These are phyloP conservation scores for Poecilus cupreus DNA, from an alignment of 2,888 invertebrate species.

Conservation along the genomic window DNA sequence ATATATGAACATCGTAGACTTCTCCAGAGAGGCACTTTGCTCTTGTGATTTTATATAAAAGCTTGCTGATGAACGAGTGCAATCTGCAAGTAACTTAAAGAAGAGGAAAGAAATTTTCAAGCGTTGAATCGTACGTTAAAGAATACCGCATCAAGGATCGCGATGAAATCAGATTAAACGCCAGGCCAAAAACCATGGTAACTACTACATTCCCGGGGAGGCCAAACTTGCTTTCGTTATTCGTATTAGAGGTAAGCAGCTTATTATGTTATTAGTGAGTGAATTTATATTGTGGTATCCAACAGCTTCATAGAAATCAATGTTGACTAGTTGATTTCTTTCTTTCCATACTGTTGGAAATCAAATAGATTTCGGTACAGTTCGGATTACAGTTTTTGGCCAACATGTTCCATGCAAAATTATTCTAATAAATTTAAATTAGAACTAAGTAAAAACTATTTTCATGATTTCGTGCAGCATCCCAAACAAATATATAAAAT, in stretches of 20 bases:
- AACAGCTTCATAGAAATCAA: slow-evolving; percentile 68
- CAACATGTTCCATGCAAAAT: too few relatives aligned
- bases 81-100: slow-evolving; percentile 82
- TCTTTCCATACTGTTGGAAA: slow-evolving; percentile 71
- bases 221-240: slow-evolving; percentile 97
- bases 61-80: too few relatives aligned
- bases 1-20: too few relatives aligned
- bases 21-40: too few relatives aligned
- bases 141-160: slow-evolving; percentile 95
- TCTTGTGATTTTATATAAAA: too few relatives aligned
- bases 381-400: too few relatives aligned
- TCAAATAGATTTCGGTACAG: slow-evolving; percentile 62
- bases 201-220: slow-evolving; percentile 98
- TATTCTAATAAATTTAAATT: too few relatives aligned
- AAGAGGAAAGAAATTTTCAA: slow-evolving; percentile 94
- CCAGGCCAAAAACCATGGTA: slow-evolving; percentile 92
- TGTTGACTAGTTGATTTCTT: slow-evolving; percentile 63
- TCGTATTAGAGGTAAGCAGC: slow-evolving; percentile 92
- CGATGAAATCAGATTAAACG: slow-evolving; percentile 92
- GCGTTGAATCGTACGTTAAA: slow-evolving; percentile 93
- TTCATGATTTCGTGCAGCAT: too few relatives aligned
- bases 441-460: too few relatives aligned
- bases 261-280: too few relatives aligned
- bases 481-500: too few relatives aligned
- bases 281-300: too few relatives aligned